A percentile compares a stretch with the other conserved stretches of the same genome.
phyloP scores from a whole-genome alignment of 2,888 invertebrate species.

The Orthonychiurus folsomi region DNA sequence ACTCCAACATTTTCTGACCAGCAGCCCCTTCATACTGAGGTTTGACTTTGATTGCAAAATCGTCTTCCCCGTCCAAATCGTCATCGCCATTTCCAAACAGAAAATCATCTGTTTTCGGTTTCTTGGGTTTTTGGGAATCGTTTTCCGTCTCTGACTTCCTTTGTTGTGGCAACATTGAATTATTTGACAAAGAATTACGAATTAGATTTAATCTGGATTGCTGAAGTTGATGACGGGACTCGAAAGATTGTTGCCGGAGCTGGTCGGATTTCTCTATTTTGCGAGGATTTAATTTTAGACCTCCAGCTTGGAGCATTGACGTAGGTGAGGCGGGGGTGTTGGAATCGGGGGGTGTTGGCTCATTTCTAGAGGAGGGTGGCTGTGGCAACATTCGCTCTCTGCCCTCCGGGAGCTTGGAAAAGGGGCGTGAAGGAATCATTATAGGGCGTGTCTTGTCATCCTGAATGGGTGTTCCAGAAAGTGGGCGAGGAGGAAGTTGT shows the following conservation, averaged over 20 bases:
- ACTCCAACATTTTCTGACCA: slow-evolving; percentile 32
- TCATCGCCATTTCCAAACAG: slow-evolving; percentile 26
- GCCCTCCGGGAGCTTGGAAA: no score
- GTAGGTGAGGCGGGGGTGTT: background rate
- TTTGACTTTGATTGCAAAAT: slow-evolving; percentile 20
- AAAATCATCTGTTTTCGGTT: background rate
- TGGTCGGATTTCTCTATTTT: slow-evolving; percentile 32
- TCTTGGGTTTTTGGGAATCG: background rate
- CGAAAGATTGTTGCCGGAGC: slow-evolving; percentile 30
- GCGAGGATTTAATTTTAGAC: slow-evolving; percentile 11
- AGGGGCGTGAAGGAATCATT: background rate
- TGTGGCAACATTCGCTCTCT: no score
- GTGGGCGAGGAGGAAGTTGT: background rate
- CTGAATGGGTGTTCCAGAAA: background rate
- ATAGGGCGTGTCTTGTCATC: no score
- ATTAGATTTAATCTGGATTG: slow-evolving; percentile 22
- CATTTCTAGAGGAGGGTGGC: background rate
- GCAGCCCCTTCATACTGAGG: slow-evolving; percentile 34
- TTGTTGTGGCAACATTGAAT: background rate
- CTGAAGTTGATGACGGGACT: slow-evolving; percentile 22
- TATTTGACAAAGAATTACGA: slow-evolving; percentile 21
- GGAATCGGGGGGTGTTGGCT: background rate
- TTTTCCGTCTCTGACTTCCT: background rate
- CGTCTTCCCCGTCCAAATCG: slow-evolving; percentile 14
- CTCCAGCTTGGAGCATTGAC: background rate